phyloP scores from a whole-genome alignment of 2,888 invertebrate species.

The Theretra japonica region DNA sequence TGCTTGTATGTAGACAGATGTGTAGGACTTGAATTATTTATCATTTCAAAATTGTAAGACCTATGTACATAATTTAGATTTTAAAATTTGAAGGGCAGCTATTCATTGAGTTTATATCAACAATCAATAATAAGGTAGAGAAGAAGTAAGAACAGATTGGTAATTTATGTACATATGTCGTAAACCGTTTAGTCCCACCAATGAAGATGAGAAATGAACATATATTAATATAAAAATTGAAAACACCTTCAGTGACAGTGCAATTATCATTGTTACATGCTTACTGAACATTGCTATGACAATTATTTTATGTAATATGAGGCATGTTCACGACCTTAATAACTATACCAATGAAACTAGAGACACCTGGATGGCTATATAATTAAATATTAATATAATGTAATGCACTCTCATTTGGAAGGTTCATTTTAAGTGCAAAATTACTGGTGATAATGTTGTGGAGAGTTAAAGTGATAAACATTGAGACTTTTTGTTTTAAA shows the following conservation, averaged over 20 bases:
- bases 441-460: neutral
- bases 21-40: conserved; percentile 73
- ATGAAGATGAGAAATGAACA: conserved; percentile 57
- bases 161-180: conserved; percentile 62
- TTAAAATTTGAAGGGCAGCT: neutral
- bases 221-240: conserved; percentile 24
- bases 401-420: neutral
- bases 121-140: conserved; percentile 38
- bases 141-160: conserved; percentile 33
- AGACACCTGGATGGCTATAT: neutral
- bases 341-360: neutral
- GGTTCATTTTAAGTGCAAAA: neutral
- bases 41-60: conserved; percentile 61
- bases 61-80: conserved; percentile 45
- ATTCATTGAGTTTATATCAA: conserved; percentile 46
- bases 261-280: conserved; percentile 2
- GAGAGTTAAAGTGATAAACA: neutral
- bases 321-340: neutral
- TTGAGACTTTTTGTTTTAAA: neutral
- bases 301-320: neutral
- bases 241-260: conserved; percentile 8
- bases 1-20: conserved; percentile 59
- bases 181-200: conserved; percentile 76
- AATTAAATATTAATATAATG: neutral
- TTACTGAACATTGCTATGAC: no score